Evolutionary conservation across 2,888 invertebrate species (phyloP), one percentile per base, ranked within the genome.

Genomic region (Acleris holmiana): DNA sequence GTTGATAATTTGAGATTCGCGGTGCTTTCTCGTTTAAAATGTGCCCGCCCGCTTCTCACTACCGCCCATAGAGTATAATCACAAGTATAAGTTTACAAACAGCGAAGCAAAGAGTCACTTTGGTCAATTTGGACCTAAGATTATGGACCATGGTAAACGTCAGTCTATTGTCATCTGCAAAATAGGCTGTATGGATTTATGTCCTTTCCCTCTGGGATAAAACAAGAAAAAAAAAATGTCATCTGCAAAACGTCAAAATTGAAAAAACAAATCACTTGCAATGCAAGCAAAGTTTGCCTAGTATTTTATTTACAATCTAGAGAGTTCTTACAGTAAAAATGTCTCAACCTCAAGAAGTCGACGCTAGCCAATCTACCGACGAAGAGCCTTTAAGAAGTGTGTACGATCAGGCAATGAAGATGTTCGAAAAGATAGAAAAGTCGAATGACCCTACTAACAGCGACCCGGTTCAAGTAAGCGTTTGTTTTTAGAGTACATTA

Each of bases 391-490:
- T 91, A 55, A 84, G 78, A 63, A 74, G 81, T 68, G 78, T 96
- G 10, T 97, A 96, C 79, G 94, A 96, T 60, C 94, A 94, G 72
- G 97, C 94, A 3, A 94, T 96, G 90, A 94, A 95, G 72, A 73
- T 95, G 55, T 96, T 93, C 74, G 94, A 96, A 68, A 91, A 87
- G 59, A 90, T 97, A 66, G 94, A 95, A 73, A 94, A 93, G 66
- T 93, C 94, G 1, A 92, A 93, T 40, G 94, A 96, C 77, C 93
- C 96, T 0, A 96, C 95, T 8, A 96, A 96, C 77, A 95, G 95
- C 73, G 84, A 93, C 35, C 90, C 94, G 76, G 93, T 95, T 71
- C 97, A 97, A 93, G 97, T 96, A 71, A 69, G 73, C 67, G 53
- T 15, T 65, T 54, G 68, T 71, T 59, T 41, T 51, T 65, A 57